A percentile compares a stretch with the other conserved stretches of the same genome.
Conservation (phyloP, 2,113 vertebrate species). For the Prunella himalayana region DNA sequence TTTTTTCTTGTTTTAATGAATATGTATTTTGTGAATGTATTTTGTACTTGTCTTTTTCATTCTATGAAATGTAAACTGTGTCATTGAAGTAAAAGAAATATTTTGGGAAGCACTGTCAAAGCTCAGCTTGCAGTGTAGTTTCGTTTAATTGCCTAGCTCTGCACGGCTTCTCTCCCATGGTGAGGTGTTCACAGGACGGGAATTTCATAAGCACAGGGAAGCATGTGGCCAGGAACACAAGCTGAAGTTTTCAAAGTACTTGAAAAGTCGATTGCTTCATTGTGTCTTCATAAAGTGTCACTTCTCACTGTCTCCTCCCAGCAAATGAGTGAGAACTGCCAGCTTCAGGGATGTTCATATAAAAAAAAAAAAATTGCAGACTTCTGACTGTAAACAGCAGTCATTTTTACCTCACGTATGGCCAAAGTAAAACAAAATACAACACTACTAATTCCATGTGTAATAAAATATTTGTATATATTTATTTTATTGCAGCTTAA, state of each 20-base stretch:
- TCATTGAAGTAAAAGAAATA: neutral
- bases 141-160: neutral
- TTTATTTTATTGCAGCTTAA: neutral
- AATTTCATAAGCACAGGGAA: neutral
- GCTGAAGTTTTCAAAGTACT: neutral
- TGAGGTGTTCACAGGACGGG: rapidly evolving
- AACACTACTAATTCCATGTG: neutral
- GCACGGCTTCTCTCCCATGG: neutral
- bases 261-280: neutral
- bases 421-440: neutral
- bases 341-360: neutral
- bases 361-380: neutral
- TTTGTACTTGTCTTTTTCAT: neutral
- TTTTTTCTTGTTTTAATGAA: neutral
- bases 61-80: neutral
- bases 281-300: neutral
- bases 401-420: neutral
- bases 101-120: neutral
- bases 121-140: neutral
- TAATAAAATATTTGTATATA: neutral
- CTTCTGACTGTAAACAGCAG: neutral
- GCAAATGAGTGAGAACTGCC: neutral
- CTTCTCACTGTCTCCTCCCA: neutral
- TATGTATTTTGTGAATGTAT: neutral
- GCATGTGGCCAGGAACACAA: rapidly evolving